Percentiles rank a stretch among this genome's conserved stretches.
These are phyloP conservation scores for Lithophane semibrunnea DNA, from an alignment of 2,888 invertebrate species.

Conservation along the genomic window DNA sequence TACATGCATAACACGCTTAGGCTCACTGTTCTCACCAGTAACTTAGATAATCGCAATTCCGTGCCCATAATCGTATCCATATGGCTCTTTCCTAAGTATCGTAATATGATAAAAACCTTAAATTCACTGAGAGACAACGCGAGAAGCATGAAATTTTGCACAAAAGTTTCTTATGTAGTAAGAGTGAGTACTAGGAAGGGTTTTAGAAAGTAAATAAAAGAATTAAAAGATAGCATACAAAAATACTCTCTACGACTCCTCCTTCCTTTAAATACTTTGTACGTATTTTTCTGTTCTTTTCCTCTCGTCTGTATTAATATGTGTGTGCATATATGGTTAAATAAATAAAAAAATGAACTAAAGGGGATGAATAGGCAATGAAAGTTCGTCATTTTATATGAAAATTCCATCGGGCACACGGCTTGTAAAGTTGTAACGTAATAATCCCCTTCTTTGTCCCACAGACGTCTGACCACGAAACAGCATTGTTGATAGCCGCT, in stretches of 20 bases:
- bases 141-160: background rate
- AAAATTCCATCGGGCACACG: background rate
- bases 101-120: background rate
- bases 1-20: background rate
- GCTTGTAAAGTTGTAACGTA: background rate
- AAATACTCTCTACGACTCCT: no score
- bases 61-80: background rate
- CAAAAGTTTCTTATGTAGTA: background rate
- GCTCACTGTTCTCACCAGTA: background rate
- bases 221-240: no score
- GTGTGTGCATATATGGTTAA: no score
- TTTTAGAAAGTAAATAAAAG: background rate
- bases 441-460: slow-evolving; percentile 5
- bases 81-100: background rate
- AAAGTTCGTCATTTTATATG: background rate
- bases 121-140: background rate
- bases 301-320: no score
- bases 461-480: slow-evolving; percentile 96
- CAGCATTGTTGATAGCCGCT: slow-evolving; percentile 97
- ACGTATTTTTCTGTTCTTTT: no score
- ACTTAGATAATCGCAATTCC: background rate
- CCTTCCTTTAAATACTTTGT: no score
- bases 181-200: background rate
- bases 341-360: no score
- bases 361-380: background rate